Base-by-base conservation (phyloP, 2,797 vertebrate species). In the Erpetoichthys calabaricus region DNA sequence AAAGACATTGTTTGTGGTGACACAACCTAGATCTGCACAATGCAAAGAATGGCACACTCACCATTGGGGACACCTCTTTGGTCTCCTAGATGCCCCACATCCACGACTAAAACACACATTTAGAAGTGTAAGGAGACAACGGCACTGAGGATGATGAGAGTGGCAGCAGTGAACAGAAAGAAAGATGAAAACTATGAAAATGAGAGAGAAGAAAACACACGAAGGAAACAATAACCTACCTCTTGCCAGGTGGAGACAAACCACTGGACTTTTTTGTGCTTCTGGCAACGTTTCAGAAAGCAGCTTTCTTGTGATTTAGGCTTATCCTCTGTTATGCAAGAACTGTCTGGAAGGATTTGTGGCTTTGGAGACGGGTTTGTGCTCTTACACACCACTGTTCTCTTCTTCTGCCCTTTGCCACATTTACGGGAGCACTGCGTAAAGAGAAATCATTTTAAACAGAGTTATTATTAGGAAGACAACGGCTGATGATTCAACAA, bases 391-490 rank as follows among this genome's bases (percentile, higher is more conserved):
- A 71, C 45, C 65, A 90, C 84, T 0, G 72, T 64, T 64, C 91
- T 80, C 72, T 88, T 91, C 67, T 65, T 85, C 76, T 87, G 65
- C 5, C 91, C 91, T 50, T 82, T 89, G 44, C 91, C 91, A 56
- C 91, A 94, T 59, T 86, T 88, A 42, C 80, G 81, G 1, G 91
- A 94, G 70, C 91, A 95, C 91, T 94, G 76, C 1, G 5, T 6
- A 49, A 63, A 47, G 54, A 52, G 58, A 71, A 56, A 57, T 60
- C 25, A 10, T 3, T 6, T 10, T 69, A 60, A 60, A 68, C 67
- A 77, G 58, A 56, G 62, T 61, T 60, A 50, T n/a, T 50, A 50
- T 7, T 25, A 25, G 25, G 25, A 25, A 25, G 25, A 25, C 25
- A 25, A 25, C 25, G 25, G 25, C 25, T 25, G 25, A 25, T 25